Evolutionary conservation across 1,140 invertebrate species (phyloP).

Genomic region (Laupala kohalensis): DNA sequence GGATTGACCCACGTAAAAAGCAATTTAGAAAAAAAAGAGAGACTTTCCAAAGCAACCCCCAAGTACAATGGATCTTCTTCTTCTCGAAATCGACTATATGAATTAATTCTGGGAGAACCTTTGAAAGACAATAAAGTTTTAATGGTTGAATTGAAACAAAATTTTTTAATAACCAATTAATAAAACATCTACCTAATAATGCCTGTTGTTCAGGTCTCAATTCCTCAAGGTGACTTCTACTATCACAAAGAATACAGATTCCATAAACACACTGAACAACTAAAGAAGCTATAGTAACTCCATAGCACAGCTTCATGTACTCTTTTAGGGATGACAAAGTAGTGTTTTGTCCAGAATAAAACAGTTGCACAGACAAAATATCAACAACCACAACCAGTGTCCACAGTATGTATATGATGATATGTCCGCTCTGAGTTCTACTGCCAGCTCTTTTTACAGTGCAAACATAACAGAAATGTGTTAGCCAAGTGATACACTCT

Average conservation of each 20-base stretch:
- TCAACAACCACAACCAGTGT: conserved; percentile 44
- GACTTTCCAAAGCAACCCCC: conserved; percentile 67
- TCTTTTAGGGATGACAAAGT: conserved; percentile 26
- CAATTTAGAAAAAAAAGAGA: conserved; percentile 54
- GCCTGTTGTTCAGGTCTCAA: conserved; percentile 6
- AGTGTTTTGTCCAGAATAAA: conserved; percentile 21
- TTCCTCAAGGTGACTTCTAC: neutral
- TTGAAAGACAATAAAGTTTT: neutral
- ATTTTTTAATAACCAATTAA: neutral
- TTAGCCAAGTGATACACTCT: conserved; percentile 58
- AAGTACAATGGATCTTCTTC: conserved; percentile 54
- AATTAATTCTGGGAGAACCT: conserved; percentile 22
- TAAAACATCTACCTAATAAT: conserved; percentile 5
- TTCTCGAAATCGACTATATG: conserved; percentile 43
- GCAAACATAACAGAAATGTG: conserved; percentile 61
- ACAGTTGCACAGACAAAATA: conserved; percentile 37
- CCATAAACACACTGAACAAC: conserved; percentile 21
- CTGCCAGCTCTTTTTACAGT: conserved; percentile 47
- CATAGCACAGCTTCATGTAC: conserved; percentile 25
- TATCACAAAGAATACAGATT: neutral
- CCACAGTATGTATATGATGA: conserved; percentile 50
- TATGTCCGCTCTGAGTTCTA: conserved; percentile 44
- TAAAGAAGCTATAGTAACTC: conserved; percentile 34
- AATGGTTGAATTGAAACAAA: neutral
- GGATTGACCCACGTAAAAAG: conserved; percentile 80